Base-by-base conservation (phyloP, 2,797 vertebrate species). In the Glossophaga mutica region DNA sequence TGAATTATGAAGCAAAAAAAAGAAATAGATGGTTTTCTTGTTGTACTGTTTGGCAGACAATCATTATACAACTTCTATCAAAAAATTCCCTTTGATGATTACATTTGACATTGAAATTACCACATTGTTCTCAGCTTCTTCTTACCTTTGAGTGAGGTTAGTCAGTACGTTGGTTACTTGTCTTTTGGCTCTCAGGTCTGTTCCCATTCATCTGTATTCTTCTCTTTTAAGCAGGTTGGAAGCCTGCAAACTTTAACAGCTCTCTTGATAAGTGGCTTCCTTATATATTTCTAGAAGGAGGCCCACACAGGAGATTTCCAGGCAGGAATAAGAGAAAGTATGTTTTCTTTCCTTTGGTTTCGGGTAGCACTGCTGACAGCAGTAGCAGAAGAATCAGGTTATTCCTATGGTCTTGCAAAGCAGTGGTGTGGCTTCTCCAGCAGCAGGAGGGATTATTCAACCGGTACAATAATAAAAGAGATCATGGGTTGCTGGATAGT, bases 1-100 rank as follows among this genome's bases (percentile, higher is more conserved):
- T 85, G 8, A 39, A 77, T 85, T 59, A 87, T 19, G 68, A 83
- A 90, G 26, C 18, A 89, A 94, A 90, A 91, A 16, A 46, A 74
- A 52, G 59, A 89, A 81, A 78, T 52, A 6, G 10, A 22, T 32
- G 12, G 8, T 50, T 81, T 62, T 82, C 37, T n/a, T 50, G 5
- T 68, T 85, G 26, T 2, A 37, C 14, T 83, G 1, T 14, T 32
- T 48, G 46, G 19, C 32, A 44, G 62, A 86, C 8, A n/a, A 71
- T 59, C 46, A 73, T 21, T 37, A 2, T 48, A 52, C 42, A 85
- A 78, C 65, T 55, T 87, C 79, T 29, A 44, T 57, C 22, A 67
- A 48, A 26, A 88, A 71, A 19, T 77, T 71, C 22, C 16, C n/a
- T 77, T 52, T 29, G 50, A 48, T 10, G 16, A 46, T 74, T 12